Evolutionary conservation across 2,888 invertebrate species (phyloP).

Genomic region (Philonicus albiceps): DNA sequence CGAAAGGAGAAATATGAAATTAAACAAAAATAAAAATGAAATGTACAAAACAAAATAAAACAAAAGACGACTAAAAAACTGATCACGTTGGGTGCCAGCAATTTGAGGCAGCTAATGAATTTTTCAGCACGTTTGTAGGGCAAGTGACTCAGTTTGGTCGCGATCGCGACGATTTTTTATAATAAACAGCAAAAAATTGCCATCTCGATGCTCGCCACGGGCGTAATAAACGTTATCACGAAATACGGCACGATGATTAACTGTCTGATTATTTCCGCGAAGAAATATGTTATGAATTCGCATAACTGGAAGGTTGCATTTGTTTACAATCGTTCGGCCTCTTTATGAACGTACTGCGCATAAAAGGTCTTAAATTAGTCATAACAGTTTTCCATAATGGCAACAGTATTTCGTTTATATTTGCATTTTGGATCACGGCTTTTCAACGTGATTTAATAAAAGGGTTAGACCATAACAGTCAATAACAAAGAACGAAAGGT

Average conservation of each 20-base stretch:
- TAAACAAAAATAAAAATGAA: background rate
- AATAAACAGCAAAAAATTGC: background rate
- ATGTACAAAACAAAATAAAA: background rate
- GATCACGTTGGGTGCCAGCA: background rate
- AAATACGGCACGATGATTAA: background rate
- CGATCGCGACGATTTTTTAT: background rate
- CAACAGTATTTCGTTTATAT: background rate
- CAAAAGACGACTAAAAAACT: background rate
- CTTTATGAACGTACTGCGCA: background rate
- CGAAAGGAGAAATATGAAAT: background rate
- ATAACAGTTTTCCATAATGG: background rate
- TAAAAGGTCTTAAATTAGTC: background rate
- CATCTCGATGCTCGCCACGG: background rate
- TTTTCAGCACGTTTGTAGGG: constrained; percentile 17
- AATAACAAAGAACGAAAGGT: background rate
- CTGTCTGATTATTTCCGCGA: background rate
- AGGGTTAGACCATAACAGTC: background rate
- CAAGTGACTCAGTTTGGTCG: background rate
- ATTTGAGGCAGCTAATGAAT: background rate
- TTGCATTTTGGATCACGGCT: background rate
- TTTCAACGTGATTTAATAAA: background rate
- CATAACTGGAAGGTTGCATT: background rate
- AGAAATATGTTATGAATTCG: background rate
- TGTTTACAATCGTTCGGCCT: background rate
- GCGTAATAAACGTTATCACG: background rate